A percentile compares a stretch with the other conserved stretches of the same genome.
Evolutionary conservation across 2,113 vertebrate genomes (phyloP).

Genomic region (Todiramphus saurophagus): DNA sequence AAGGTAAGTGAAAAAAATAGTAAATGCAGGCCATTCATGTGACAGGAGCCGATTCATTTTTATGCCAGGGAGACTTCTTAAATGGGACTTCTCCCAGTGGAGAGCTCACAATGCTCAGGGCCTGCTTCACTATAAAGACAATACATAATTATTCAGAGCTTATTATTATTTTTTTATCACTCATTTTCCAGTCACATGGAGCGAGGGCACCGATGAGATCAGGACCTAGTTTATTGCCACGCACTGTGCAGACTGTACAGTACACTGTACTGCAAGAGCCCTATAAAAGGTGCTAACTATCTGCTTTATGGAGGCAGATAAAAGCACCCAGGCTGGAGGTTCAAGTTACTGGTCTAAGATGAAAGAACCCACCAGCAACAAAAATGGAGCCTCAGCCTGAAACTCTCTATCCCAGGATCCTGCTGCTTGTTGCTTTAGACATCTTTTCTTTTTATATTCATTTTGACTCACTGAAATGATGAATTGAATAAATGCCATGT

Average conservation of each 20-base stretch:
- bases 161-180: slow-evolving; percentile 35
- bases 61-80: slow-evolving; percentile 24
- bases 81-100: slow-evolving; percentile 26
- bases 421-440: background rate
- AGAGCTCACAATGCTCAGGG: background rate
- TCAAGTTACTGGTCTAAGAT: background rate
- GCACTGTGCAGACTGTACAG: background rate
- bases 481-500: background rate
- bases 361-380: background rate
- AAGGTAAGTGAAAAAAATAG: slow-evolving; percentile 27
- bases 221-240: background rate
- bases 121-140: slow-evolving; percentile 2
- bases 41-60: slow-evolving; percentile 20
- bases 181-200: background rate
- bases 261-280: background rate
- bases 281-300: background rate
- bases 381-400: background rate
- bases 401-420: background rate
- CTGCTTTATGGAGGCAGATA: background rate
- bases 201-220: background rate
- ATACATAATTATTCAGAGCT: slow-evolving; percentile 15
- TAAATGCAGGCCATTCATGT: slow-evolving; percentile 42
- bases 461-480: background rate
- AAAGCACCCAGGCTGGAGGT: background rate
- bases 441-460: background rate